Evolutionary conservation across 2,888 invertebrate genomes (phyloP).

Genomic region (Troglohyphantes excavatus): DNA sequence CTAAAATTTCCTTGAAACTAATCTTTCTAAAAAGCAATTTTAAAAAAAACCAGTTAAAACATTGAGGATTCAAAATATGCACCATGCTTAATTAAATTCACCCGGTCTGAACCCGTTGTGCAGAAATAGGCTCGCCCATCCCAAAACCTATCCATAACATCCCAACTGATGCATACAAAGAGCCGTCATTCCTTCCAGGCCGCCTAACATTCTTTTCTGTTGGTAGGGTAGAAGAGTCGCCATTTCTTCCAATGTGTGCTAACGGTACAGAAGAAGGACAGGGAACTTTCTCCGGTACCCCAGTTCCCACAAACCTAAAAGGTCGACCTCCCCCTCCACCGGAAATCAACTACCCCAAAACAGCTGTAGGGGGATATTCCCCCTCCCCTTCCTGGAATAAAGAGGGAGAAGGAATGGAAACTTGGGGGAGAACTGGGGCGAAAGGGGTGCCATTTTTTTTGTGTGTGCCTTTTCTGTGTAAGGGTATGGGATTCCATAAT

Average conservation of each 20-base stretch:
- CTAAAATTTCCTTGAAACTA: too few species aligned
- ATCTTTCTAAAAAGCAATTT: too few species aligned
- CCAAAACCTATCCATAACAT: background rate
- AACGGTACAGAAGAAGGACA: constrained; percentile 3
- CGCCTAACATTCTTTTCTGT: background rate
- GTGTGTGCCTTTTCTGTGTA: too few species aligned
- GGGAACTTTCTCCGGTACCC: constrained; percentile 27
- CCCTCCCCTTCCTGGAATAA: constrained; percentile 6
- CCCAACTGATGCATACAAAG: background rate
- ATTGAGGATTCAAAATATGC: too few species aligned
- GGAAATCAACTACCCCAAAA: constrained; percentile 18
- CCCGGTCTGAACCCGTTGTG: too few species aligned
- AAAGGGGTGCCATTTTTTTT: constrained; percentile 7
- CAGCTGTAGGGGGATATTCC: background rate
- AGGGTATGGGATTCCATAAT: background rate
- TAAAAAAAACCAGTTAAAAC: too few species aligned
- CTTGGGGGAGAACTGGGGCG: background rate
- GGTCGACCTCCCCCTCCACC: constrained; percentile 21
- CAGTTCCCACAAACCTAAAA: constrained; percentile 23
- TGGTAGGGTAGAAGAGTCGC: background rate
- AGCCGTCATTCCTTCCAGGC: background rate
- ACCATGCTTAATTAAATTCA: too few species aligned
- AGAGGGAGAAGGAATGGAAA: background rate
- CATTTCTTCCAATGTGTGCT: too few species aligned
- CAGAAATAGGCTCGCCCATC: too few species aligned